Evolutionary conservation across 2,113 vertebrate genomes (phyloP).

Genomic region (Turnix velox): DNA sequence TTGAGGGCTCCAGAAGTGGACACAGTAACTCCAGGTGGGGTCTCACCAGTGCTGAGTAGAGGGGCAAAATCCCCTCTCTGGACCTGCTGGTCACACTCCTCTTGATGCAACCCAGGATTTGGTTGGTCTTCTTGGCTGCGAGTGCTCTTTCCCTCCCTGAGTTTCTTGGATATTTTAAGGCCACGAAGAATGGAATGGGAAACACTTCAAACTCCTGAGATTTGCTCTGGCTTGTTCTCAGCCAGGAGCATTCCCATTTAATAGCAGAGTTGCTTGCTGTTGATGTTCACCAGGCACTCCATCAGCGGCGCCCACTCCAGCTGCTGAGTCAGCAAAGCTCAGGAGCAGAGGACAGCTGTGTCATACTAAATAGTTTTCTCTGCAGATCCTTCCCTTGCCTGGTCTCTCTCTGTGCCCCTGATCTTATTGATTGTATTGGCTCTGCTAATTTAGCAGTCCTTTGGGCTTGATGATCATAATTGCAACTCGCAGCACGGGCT

Average conservation of each 20-base stretch:
- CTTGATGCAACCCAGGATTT: too few relatives aligned
- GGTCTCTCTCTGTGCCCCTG: slow-evolving; percentile 46
- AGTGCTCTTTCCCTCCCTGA: neutral
- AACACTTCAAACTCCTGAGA: neutral
- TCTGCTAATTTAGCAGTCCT: slow-evolving; percentile 74
- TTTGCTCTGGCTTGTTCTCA: neutral
- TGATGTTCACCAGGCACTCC: neutral
- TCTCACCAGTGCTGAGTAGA: too few relatives aligned
- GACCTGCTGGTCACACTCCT: too few relatives aligned
- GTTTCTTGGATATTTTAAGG: neutral
- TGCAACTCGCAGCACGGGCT: slow-evolving; percentile 46
- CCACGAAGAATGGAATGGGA: neutral
- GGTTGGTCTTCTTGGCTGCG: too few relatives aligned
- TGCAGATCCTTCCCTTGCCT: slow-evolving; percentile 34
- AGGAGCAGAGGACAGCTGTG: slow-evolving; percentile 4
- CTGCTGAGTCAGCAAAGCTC: slow-evolving; percentile 47
- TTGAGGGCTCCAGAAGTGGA: too few relatives aligned
- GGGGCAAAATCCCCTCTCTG: too few relatives aligned
- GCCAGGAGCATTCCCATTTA: neutral
- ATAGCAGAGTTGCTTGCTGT: neutral
- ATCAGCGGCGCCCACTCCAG: slow-evolving; percentile 10
- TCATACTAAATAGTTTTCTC: slow-evolving; percentile 60
- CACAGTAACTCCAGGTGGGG: too few relatives aligned
- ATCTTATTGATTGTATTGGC: slow-evolving; percentile 67
- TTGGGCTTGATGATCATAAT: slow-evolving; percentile 66